phyloP scores from a whole-genome alignment of 1,140 invertebrate genomes.

The Aleiodes sp. region DNA sequence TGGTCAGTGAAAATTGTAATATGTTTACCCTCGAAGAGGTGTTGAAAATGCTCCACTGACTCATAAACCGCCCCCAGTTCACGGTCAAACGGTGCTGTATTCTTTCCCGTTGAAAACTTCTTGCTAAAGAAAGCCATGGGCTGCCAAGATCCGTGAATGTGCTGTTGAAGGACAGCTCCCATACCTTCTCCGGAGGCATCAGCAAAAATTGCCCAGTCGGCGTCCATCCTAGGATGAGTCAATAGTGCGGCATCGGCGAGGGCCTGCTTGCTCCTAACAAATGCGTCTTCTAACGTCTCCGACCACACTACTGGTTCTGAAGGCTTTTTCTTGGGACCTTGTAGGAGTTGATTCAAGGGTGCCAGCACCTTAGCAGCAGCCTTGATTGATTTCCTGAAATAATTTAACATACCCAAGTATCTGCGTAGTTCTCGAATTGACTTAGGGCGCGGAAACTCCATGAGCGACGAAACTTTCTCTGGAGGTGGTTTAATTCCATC shows the following conservation, averaged over 20 bases:
- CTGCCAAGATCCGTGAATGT: not conserved
- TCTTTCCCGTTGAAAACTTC: too few species aligned
- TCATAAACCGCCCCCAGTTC: too few species aligned
- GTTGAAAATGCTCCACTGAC: too few species aligned
- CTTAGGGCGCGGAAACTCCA: not conserved
- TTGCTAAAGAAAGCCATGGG: too few species aligned
- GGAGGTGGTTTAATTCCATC: conserved; percentile 36
- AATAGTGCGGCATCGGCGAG: not conserved
- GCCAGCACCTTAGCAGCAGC: conserved; percentile 35
- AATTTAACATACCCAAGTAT: conserved; percentile 48
- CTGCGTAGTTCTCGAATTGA: too few species aligned
- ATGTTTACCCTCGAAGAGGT: too few species aligned
- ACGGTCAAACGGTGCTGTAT: too few species aligned
- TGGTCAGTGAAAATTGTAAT: too few species aligned
- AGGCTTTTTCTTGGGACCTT: not conserved
- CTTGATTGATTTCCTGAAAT: conserved; percentile 38
- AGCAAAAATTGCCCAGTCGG: not conserved
- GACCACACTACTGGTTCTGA: not conserved
- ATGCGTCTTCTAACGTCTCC: not conserved
- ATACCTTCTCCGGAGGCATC: not conserved
- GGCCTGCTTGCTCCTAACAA: not conserved
- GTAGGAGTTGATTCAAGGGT: conserved; percentile 36
- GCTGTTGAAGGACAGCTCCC: conserved; percentile 24
- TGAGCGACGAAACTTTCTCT: not conserved
- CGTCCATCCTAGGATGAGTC: not conserved